Percentiles rank a stretch among this genome's conserved stretches.
These are phyloP conservation scores for Hemistola chrysoprasaria DNA, from an alignment of 2,888 invertebrate genomes.

Conservation along the genomic window DNA sequence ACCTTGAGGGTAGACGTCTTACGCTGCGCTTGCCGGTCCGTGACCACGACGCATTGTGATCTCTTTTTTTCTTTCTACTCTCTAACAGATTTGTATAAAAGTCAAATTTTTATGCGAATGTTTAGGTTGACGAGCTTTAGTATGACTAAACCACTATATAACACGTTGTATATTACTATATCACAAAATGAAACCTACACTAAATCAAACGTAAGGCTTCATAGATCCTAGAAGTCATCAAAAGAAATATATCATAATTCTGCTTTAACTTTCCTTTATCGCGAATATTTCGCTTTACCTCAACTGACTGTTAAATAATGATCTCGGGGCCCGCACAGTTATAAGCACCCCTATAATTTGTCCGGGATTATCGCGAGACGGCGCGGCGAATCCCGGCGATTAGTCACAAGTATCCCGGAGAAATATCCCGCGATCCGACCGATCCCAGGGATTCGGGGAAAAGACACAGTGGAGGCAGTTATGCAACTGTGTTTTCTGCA, in stretches of 20 bases:
- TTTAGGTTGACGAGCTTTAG: no score
- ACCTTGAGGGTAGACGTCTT: no score
- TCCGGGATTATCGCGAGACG: slow-evolving; percentile 76
- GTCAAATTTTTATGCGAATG: no score
- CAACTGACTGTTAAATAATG: slow-evolving; percentile 69
- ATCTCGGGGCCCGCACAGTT: slow-evolving; percentile 56
- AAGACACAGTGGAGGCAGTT: slow-evolving; percentile 7
- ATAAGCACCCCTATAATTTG: slow-evolving; percentile 76
- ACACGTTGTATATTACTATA: no score
- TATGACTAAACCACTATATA: no score
- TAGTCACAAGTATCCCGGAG: slow-evolving; percentile 77
- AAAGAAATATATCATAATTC: slow-evolving; percentile 7
- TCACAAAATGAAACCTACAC: no score
- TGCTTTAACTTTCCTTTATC: slow-evolving; percentile 16
- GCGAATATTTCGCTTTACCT: slow-evolving; percentile 31
- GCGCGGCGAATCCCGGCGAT: slow-evolving; percentile 74
- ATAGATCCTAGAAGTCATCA: slow-evolving; percentile 2
- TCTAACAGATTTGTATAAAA: no score
- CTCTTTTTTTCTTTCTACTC: no score
- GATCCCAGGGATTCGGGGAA: slow-evolving; percentile 28
- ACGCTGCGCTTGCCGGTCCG: no score
- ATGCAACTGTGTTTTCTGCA: no score
- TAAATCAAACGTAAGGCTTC: no score
- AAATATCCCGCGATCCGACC: slow-evolving; percentile 36
- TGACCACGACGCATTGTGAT: no score